Base-by-base conservation (phyloP, 53 echinoderm and acorn worm species). In the Glandiceps talaboti region DNA sequence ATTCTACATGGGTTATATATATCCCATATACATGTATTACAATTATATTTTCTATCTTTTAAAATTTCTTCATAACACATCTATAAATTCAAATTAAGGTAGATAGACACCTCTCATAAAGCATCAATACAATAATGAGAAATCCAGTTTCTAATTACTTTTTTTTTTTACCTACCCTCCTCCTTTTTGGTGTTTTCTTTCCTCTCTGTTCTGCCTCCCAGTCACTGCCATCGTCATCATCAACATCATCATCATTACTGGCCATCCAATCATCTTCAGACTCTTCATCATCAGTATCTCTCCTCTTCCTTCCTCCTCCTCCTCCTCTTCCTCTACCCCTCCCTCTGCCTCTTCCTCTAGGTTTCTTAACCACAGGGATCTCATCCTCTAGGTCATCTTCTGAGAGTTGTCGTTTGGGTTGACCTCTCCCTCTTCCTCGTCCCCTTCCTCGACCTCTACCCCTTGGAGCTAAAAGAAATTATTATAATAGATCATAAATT, bases 191-290 rank as follows among this genome's bases (percentile, higher is more conserved):
- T 45, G 64, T 45, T 45, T 45, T 45, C 64, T 45, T 45, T 45
- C 64, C 64, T 32, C 32, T 78, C 30, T 78, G 31, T 27, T 89
- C 89, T 29, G 83, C 85, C 33, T 94, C 94, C 94, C 94, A 94
- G 76, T 94, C 94, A 81, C 94, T 94, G 12, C 87, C 91, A 28
- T 91, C 91, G 25, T 85, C 85, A 77, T 86, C 86, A 74, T 88
- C 87, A 76, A 83, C 85, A 31, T 77, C 74, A 14, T 85, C 85
- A 26, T 75, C 77, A 27, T 87, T 86, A 27, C 81, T 81, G 31
- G 84, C 87, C 0, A 88, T 74, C 76, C 85, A 82, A 32, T 92
- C 93, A 30, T 90, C 90, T 30, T 89, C 89, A 1, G 77, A 75
- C 26, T 83, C 87, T 20, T 90, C 89, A n/a, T n/a, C 30, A 81